Evolutionary conservation across 2,888 invertebrate species (phyloP).

Genomic region (Cyaniris semiargus): DNA sequence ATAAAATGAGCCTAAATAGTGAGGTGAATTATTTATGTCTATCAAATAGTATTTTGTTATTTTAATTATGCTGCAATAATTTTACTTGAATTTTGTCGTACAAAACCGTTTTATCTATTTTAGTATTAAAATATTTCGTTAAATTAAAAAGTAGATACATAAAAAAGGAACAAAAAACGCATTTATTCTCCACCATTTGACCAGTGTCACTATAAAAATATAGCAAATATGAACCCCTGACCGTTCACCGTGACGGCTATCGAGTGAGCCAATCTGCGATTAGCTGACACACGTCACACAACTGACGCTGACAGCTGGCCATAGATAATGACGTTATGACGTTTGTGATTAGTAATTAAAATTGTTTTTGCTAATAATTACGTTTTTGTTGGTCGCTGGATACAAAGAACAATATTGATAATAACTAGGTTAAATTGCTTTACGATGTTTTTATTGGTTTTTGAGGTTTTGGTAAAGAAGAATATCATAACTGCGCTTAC

Average conservation of each 20-base stretch:
- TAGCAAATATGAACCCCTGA: conserved; percentile 42
- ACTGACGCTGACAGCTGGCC: conserved; percentile 72
- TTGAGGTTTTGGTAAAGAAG: no score
- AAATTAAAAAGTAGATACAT: no score
- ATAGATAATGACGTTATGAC: conserved; percentile 49
- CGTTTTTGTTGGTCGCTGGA: background rate
- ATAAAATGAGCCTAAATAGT: no score
- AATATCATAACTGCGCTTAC: no score
- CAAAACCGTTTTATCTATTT: no score
- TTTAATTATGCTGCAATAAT: no score
- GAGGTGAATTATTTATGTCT: no score
- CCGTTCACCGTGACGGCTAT: conserved; percentile 56
- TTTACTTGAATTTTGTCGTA: no score
- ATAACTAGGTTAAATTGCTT: no score
- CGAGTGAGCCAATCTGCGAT: conserved; percentile 67
- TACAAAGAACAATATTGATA: background rate
- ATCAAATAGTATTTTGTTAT: no score
- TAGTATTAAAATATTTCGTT: no score
- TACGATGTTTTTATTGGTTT: no score
- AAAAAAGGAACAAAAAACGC: background rate
- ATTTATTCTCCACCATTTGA: background rate
- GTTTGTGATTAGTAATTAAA: conserved; percentile 44
- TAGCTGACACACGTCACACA: conserved; percentile 68
- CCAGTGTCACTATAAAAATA: background rate
- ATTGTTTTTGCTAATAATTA: conserved; percentile 33